phyloP scores from a whole-genome alignment of 2,113 vertebrate species.

The Dunckerocampus dactyliophorus region DNA sequence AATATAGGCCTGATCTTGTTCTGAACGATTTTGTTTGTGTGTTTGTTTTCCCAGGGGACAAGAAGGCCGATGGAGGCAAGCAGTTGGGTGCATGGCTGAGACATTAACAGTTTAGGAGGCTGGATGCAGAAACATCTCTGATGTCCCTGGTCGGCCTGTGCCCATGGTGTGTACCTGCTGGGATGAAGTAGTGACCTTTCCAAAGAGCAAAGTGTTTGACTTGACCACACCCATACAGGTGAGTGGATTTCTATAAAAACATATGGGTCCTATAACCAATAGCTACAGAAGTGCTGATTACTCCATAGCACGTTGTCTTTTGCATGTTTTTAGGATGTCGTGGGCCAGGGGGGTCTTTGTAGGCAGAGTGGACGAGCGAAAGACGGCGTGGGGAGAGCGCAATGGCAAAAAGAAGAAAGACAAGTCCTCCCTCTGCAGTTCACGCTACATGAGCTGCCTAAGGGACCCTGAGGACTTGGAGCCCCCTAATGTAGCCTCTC shows the following conservation, averaged over 20 bases:
- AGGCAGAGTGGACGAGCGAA: conserved; percentile 87
- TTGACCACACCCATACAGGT: conserved; percentile 69
- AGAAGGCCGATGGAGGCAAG: conserved; percentile 23
- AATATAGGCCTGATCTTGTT: conserved; percentile 7
- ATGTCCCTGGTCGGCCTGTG: conserved; percentile 51
- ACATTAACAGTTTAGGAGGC: conserved; percentile 35
- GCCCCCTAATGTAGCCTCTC: conserved; percentile 50
- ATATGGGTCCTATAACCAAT: no score
- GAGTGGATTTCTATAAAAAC: conserved; percentile 19
- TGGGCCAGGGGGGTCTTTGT: conserved; percentile 92
- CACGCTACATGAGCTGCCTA: conserved; percentile 93
- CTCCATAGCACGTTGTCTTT: neutral
- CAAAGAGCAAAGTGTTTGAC: conserved; percentile 54
- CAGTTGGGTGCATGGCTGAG: conserved; percentile 18
- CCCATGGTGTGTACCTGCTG: conserved; percentile 59
- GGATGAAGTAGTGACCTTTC: conserved; percentile 69
- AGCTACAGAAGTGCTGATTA: no score
- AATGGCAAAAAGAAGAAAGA: conserved; percentile 86
- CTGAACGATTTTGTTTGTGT: conserved; percentile 14
- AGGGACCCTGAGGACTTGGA: conserved; percentile 80
- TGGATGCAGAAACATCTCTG: conserved; percentile 44
- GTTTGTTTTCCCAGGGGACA: conserved; percentile 40
- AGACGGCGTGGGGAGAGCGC: conserved; percentile 92
- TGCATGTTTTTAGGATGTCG: conserved; percentile 79
- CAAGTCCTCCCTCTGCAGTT: conserved; percentile 78